Percentiles rank a stretch among this genome's conserved stretches.
Evolutionary conservation across 2,113 vertebrate genomes (phyloP).

Genomic region (Hemiprocne comata): DNA sequence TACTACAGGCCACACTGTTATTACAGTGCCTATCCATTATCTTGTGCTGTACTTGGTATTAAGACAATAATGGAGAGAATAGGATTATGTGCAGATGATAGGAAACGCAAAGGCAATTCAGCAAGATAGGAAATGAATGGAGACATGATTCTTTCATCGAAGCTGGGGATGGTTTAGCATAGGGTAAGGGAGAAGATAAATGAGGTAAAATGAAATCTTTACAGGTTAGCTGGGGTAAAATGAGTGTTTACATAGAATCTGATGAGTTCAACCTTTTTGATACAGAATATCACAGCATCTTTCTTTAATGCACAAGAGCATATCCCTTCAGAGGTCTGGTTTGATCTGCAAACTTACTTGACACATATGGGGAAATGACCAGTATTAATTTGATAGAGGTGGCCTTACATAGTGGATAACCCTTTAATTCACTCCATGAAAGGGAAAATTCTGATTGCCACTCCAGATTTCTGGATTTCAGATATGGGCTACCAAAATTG

Average conservation of each 20-base stretch:
- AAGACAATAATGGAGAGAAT: slow-evolving; percentile 93
- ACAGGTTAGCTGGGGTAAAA: slow-evolving; percentile 75
- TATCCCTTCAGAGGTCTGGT: slow-evolving; percentile 47
- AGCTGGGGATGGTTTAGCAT: slow-evolving; percentile 75
- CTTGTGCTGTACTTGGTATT: slow-evolving; percentile 91
- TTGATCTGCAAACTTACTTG: slow-evolving; percentile 35
- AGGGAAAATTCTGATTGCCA: neutral
- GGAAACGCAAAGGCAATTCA: slow-evolving; percentile 86
- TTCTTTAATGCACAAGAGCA: slow-evolving; percentile 28
- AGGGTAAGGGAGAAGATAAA: slow-evolving; percentile 80
- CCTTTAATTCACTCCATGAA: slow-evolving; percentile 46
- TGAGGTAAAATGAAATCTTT: slow-evolving; percentile 78
- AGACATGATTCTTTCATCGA: slow-evolving; percentile 81
- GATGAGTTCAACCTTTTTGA: slow-evolving; percentile 76
- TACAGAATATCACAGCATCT: slow-evolving; percentile 51
- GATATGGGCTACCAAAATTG: neutral
- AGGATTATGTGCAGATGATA: slow-evolving; percentile 89
- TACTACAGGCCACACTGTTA: slow-evolving; percentile 87
- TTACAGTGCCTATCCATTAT: slow-evolving; percentile 91
- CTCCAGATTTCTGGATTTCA: slow-evolving; percentile 15
- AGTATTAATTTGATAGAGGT: neutral
- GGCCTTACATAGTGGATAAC: slow-evolving; percentile 26
- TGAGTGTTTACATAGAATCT: slow-evolving; percentile 76
- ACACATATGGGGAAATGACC: neutral
- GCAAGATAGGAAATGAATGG: slow-evolving; percentile 85